Evolutionary conservation across 1,140 invertebrate species (phyloP).

Genomic region (Epicauta chinensis): DNA sequence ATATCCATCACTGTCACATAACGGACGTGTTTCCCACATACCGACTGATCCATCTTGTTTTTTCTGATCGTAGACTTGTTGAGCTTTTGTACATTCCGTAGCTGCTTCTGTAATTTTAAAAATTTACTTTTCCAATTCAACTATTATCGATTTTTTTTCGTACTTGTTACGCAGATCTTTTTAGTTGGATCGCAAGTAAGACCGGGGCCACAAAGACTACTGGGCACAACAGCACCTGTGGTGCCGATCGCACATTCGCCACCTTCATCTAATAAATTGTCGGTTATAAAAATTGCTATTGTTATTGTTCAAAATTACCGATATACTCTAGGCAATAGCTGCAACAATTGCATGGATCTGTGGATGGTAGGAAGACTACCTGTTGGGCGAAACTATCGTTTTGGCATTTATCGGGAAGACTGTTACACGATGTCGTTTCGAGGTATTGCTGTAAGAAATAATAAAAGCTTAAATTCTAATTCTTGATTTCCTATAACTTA

Average conservation of each 20-base stretch:
- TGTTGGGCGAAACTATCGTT: conserved; percentile 47
- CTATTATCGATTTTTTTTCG: no score
- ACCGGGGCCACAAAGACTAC: conserved; percentile 42
- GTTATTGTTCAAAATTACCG: conserved; percentile 30
- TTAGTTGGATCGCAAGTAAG: conserved; percentile 34
- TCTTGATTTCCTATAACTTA: no score
- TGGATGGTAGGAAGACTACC: conserved; percentile 45
- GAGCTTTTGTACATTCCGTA: conserved; percentile 36
- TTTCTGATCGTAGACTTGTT: conserved; percentile 37
- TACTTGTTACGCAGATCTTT: conserved; percentile 27
- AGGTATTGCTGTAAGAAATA: no score
- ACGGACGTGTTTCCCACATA: conserved; percentile 42
- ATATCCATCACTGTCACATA: conserved; percentile 50
- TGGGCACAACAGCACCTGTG: conserved; percentile 31
- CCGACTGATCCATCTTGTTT: conserved; percentile 34
- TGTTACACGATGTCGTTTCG: conserved; percentile 30
- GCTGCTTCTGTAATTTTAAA: conserved; percentile 5
- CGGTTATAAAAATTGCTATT: background rate
- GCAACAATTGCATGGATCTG: conserved; percentile 53
- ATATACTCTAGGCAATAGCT: conserved; percentile 48
- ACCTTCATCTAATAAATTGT: conserved; percentile 31
- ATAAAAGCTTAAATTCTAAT: no score
- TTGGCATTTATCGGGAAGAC: conserved; percentile 39
- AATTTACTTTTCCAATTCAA: conserved; percentile 5
- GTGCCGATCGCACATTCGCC: conserved; percentile 40